These are phyloP conservation scores for Aleiodes leptofemur DNA, from an alignment of 2,888 invertebrate species.

Conservation along the genomic window DNA sequence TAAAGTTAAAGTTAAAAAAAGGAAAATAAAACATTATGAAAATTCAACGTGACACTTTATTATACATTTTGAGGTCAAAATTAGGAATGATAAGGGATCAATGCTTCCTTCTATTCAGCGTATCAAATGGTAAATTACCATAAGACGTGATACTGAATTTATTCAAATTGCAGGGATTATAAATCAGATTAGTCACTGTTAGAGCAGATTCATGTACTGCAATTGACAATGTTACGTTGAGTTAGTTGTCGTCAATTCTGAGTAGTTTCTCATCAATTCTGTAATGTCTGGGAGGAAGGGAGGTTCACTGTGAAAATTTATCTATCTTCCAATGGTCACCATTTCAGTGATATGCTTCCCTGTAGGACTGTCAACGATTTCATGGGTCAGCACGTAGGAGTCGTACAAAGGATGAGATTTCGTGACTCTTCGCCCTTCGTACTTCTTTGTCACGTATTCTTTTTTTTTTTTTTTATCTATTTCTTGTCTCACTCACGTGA, in stretches of 20 bases:
- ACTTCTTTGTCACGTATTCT: constrained; percentile 6
- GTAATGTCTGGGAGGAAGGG: no score
- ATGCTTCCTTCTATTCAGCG: no score
- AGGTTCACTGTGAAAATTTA: background rate
- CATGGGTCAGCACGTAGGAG: constrained; percentile 31
- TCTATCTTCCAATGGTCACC: background rate
- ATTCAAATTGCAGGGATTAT: no score
- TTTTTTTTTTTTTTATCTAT: constrained; percentile 8
- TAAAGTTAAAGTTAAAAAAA: no score
- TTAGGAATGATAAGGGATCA: no score
- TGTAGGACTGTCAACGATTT: constrained; percentile 28
- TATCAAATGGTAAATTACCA: no score
- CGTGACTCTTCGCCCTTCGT: constrained; percentile 23
- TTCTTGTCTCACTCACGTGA: background rate
- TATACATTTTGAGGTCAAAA: no score
- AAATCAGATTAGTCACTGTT: no score
- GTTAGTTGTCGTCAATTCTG: constrained; percentile 10
- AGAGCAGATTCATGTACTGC: no score
- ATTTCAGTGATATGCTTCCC: constrained; percentile 16
- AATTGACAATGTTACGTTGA: background rate
- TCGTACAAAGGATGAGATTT: constrained; percentile 30
- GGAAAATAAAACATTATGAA: no score
- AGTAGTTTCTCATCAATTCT: constrained; percentile 37
- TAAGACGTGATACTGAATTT: no score
- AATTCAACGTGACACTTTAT: no score